Conservation (phyloP, 1,140 invertebrate genomes). For the Leptopilina clavipes region DNA sequence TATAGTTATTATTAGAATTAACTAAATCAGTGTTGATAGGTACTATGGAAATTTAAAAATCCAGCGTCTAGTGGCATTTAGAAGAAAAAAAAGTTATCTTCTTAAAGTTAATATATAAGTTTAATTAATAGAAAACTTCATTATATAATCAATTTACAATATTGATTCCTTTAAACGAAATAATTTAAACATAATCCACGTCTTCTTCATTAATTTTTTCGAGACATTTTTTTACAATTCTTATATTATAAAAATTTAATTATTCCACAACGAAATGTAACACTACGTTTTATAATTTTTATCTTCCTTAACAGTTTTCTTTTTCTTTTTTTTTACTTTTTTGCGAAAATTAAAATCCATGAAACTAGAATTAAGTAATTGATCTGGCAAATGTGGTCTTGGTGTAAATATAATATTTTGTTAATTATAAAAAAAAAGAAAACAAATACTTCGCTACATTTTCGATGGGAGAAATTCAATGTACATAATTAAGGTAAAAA, state of each 20-base stretch:
- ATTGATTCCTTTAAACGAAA: neutral
- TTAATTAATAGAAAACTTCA: neutral
- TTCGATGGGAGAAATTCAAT: slow-evolving; percentile 20
- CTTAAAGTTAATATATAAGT: neutral
- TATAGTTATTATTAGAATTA: neutral
- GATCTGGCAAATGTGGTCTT: slow-evolving; percentile 21
- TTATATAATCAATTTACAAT: neutral
- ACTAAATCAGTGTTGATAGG: neutral
- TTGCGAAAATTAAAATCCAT: neutral
- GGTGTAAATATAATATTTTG: slow-evolving; percentile 22
- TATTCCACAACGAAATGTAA: too few species aligned
- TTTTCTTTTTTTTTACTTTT: neutral
- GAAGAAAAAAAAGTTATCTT: neutral
- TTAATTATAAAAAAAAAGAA: neutral
- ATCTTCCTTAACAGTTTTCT: neutral
- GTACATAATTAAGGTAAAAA: neutral
- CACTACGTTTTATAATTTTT: too few species aligned
- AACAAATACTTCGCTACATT: neutral
- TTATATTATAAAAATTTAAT: too few species aligned
- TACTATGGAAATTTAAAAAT: neutral
- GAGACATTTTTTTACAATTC: neutral
- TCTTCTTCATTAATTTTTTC: neutral
- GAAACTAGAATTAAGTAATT: slow-evolving; percentile 5
- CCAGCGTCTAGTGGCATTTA: slow-evolving; percentile 16
- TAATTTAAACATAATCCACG: neutral